Percentiles rank a stretch among this genome's conserved stretches.
phyloP scores from a whole-genome alignment of 2,888 invertebrate species.

The Ichneumoninae sp. region DNA sequence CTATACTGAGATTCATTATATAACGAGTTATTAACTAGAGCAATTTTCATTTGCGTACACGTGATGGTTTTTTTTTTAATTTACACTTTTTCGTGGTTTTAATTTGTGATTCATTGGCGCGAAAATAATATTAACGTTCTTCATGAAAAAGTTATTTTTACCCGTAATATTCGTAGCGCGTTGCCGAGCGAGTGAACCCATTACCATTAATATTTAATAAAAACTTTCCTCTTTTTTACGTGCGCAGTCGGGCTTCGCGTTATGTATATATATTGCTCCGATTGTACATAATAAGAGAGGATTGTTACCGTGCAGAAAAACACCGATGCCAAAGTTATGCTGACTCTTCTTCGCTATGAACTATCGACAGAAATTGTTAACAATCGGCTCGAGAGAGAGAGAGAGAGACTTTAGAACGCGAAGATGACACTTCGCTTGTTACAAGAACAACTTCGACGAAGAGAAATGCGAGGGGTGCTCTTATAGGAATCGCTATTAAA shows the following conservation, averaged over 20 bases:
- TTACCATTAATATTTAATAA: constrained; percentile 73
- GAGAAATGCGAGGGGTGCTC: neutral
- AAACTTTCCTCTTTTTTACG: constrained; percentile 67
- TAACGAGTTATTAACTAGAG: neutral
- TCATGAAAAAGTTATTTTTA: constrained; percentile 35
- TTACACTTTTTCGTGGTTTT: neutral
- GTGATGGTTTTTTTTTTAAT: neutral
- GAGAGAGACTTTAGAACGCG: neutral
- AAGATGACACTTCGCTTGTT: constrained; percentile 4
- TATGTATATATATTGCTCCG: constrained; percentile 10
- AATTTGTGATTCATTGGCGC: constrained; percentile 42
- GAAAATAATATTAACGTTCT: constrained; percentile 9
- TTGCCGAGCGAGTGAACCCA: constrained; percentile 63
- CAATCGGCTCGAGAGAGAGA: constrained; percentile 40
- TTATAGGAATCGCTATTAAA: constrained; percentile 9
- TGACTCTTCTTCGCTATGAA: constrained; percentile 68
- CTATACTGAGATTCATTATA: neutral
- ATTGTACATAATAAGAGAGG: constrained; percentile 10
- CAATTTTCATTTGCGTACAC: neutral
- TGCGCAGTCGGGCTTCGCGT: constrained; percentile 12
- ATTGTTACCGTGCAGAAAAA: constrained; percentile 5
- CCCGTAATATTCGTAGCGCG: constrained; percentile 26
- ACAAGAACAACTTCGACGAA: neutral
- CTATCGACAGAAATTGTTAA: constrained; percentile 69
- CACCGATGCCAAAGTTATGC: constrained; percentile 59